phyloP scores from a whole-genome alignment of 1,140 invertebrate species.

The Megalopta genalis region DNA sequence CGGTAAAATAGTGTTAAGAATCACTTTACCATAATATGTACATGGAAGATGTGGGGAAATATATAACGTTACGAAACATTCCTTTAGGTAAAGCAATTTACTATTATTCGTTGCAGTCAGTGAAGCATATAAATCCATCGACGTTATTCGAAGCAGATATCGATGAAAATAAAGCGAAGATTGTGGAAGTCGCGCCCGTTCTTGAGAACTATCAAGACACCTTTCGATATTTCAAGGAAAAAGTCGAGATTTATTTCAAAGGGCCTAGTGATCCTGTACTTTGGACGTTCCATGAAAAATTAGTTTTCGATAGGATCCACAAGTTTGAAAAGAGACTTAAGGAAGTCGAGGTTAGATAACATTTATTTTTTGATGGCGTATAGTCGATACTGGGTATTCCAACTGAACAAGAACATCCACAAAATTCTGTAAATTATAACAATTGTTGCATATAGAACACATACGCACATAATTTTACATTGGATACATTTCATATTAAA shows the following conservation, averaged over 20 bases:
- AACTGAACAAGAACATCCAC: too few relatives aligned
- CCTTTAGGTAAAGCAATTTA: background rate
- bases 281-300: constrained; percentile 84
- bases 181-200: constrained; percentile 62
- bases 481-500: too few relatives aligned
- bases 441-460: too few relatives aligned
- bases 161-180: constrained; percentile 76
- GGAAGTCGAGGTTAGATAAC: constrained; percentile 63
- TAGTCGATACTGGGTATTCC: too few relatives aligned
- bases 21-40: too few relatives aligned
- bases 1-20: too few relatives aligned
- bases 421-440: too few relatives aligned
- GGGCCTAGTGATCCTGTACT: constrained; percentile 75
- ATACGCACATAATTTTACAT: too few relatives aligned
- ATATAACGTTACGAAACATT: background rate
- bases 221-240: constrained; percentile 79
- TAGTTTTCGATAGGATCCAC: constrained; percentile 83
- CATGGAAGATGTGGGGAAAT: too few relatives aligned
- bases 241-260: constrained; percentile 82
- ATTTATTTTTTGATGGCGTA: background rate
- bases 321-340: constrained; percentile 81
- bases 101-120: constrained; percentile 52
- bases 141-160: constrained; percentile 84
- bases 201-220: constrained; percentile 69
- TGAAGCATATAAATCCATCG: constrained; percentile 73